Percentiles rank a stretch among this genome's conserved stretches.
These are phyloP conservation scores for Leptocoma aspasia DNA, from an alignment of 2,113 vertebrate species.

Conservation along the genomic window DNA sequence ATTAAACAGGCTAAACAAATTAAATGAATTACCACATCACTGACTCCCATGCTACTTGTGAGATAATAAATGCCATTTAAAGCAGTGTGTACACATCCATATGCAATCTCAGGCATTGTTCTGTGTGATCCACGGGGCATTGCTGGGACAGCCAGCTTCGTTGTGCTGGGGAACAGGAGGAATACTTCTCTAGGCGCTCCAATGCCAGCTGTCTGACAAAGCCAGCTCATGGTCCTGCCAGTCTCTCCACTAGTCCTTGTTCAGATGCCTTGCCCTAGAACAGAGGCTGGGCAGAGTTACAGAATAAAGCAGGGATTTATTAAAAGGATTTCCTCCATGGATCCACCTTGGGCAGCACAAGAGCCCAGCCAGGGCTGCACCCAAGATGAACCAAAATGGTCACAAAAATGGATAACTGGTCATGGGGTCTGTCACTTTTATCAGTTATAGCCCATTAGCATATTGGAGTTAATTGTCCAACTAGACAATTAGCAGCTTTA, in stretches of 20 bases:
- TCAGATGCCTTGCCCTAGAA: not conserved
- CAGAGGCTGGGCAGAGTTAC: no score
- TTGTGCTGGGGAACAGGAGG: not conserved
- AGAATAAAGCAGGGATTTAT: no score
- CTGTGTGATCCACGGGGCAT: not conserved
- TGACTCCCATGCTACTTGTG: not conserved
- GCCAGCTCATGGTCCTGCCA: not conserved
- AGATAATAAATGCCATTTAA: conserved; percentile 30
- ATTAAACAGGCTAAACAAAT: conserved; percentile 50
- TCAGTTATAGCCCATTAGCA: no score
- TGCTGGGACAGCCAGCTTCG: not conserved
- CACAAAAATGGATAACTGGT: no score
- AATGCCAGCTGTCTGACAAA: not conserved
- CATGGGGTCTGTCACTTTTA: no score
- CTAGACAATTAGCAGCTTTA: no score
- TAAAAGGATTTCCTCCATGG: no score
- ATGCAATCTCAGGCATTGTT: not conserved
- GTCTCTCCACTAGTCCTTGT: not conserved
- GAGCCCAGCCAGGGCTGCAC: no score
- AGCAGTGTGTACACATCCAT: not conserved
- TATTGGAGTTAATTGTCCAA: no score
- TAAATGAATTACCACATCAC: conserved; percentile 25
- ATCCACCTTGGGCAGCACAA: no score
- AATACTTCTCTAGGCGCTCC: not conserved
- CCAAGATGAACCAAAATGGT: no score